phyloP scores from a whole-genome alignment of 2,113 vertebrate genomes.

The Lepus europaeus region DNA sequence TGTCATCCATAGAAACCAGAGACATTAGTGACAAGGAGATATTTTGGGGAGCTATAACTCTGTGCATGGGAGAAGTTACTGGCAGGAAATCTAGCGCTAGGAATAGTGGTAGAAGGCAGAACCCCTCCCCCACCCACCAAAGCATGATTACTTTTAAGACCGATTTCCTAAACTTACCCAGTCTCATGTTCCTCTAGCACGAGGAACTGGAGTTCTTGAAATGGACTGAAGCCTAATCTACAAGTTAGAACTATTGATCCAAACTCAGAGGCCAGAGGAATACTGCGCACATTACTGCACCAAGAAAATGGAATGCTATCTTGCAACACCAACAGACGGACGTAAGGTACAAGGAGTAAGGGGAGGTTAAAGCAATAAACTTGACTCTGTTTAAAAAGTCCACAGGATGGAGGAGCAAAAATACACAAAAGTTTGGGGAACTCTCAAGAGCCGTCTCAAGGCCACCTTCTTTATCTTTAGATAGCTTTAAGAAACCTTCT shows the following conservation, averaged over 20 bases:
- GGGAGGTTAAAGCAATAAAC: background rate
- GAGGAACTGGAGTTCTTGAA: background rate
- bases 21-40: background rate
- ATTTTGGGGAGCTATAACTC: background rate
- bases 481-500: background rate
- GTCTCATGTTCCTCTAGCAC: background rate
- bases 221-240: background rate
- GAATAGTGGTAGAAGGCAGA: background rate
- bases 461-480: background rate
- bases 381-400: conserved; percentile 33
- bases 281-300: background rate
- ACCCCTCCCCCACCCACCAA: background rate
- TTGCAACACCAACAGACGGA: background rate
- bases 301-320: background rate
- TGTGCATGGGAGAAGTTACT: background rate
- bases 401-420: conserved; percentile 25
- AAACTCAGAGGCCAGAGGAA: background rate
- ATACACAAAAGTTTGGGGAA: conserved; percentile 4
- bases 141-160: background rate
- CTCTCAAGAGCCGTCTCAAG: background rate
- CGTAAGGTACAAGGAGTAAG: background rate
- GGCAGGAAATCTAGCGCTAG: background rate
- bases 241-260: conserved; percentile 8
- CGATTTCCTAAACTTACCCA: background rate
- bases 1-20: conserved; percentile 19